These are phyloP conservation scores for Pseudochaenichthys georgianus DNA, from an alignment of 2,797 vertebrate species.

Conservation along the genomic window DNA sequence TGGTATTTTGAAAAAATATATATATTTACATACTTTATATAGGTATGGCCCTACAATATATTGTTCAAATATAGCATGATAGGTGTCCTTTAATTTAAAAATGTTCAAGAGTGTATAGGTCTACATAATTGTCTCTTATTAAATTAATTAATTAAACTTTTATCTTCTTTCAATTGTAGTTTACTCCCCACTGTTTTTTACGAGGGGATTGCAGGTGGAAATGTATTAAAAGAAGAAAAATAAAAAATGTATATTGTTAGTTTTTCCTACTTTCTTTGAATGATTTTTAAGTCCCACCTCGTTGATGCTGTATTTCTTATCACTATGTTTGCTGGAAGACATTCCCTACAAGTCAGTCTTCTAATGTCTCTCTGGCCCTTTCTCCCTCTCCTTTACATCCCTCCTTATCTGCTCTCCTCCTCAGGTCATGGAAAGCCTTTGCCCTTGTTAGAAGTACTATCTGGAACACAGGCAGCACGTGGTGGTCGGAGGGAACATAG, in stretches of 20 bases:
- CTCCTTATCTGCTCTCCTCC: neutral
- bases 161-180: neutral
- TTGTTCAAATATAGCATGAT: too few relatives aligned
- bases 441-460: constrained; percentile 62
- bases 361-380: neutral
- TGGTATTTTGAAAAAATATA: too few relatives aligned
- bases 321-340: neutral
- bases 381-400: neutral
- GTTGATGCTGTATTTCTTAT: constrained; percentile 7
- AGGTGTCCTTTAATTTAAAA: too few relatives aligned
- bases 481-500: constrained; percentile 48
- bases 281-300: neutral
- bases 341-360: neutral
- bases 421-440: constrained; percentile 79
- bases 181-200: neutral
- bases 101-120: neutral
- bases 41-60: too few relatives aligned
- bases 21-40: too few relatives aligned
- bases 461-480: constrained; percentile 64
- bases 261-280: neutral
- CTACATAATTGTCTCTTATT: too few relatives aligned
- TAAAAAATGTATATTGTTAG: neutral
- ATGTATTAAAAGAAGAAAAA: constrained; percentile 4
- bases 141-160: neutral
- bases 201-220: neutral